Evolutionary conservation across 2,797 vertebrate genomes (phyloP), one percentile per base, ranked within the genome.

Genomic region (Acipenser transmontanus): DNA sequence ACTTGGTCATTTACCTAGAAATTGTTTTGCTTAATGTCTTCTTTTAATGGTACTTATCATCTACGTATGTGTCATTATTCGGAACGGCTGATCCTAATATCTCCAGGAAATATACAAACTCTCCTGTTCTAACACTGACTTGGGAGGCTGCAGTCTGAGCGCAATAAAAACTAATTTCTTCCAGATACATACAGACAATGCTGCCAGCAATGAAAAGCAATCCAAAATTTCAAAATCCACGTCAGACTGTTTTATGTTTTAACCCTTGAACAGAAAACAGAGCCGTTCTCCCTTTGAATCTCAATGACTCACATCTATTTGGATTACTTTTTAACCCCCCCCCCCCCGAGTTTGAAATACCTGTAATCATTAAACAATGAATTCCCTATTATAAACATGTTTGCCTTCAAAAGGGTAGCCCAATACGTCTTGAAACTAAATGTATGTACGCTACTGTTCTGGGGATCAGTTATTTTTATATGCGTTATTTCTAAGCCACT

Each of bases 121-220:
- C 67, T 72, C 78, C 73, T 71, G 71, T 73, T 76, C 70, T 76
- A 72, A 85, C 80, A 76, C 78, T 69, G 17, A 68, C 73, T 63
- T 77, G 49, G 49, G 65, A 69, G 69, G 59, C 59, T 51, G 73
- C 74, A 80, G 73, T 68, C 65, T 80, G 78, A 72, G 7, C 1
- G 2, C 2, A 1, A 71, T 72, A 77, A 74, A 73, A 61, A 4
- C 49, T 56, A 69, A 75, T 60, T 11, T 50, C 77, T 74, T 81
- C 79, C 81, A 82, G 78, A 77, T 48, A 10, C 71, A 66, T 17
- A 48, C 71, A 47, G 67, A 62, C 66, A 13, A 13, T 8, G 52
- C 71, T 74, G 76, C 78, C 78, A 80, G 74, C 66, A 62, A 69
- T 70, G 65, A 56, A 1, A 52, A 68, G 82, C 62, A 51, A 67